Evolutionary conservation across 2,888 invertebrate species (phyloP), one percentile per base, ranked within the genome.

Genomic region (Acanthosepion esculentum): DNA sequence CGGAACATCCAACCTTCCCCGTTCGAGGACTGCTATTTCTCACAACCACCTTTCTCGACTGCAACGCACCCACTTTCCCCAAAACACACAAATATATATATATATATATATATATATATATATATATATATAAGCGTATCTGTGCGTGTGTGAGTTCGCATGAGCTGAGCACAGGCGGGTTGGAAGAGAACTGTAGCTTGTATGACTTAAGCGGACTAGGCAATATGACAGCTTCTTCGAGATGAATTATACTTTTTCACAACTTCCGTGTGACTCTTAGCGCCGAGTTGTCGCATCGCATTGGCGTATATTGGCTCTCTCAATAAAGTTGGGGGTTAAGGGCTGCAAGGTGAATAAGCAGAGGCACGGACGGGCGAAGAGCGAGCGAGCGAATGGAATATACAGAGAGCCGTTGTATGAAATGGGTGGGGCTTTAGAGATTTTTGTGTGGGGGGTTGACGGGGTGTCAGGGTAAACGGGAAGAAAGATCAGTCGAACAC

Each of bases 221-320:
- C 48, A 92, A 92, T 92, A 92, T 92, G 92, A 92, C 92, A 92
- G 92, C 92, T 48, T 92, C 92, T 92, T 92, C 92, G 48, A 23
- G 12, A 20, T 92, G 92, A 92, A 92, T 92, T 48, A 92, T 92
- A 92, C 92, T 92, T 92, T 41, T 92, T 92, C 92, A 48, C 92
- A 48, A 92, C 92, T 92, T 10, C 48, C 50, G 92, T n/a, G 92
- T 48, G 92, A 48, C 48, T 41, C 50, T 92, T 92, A 92, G 92
- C 92, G 92, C 92, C 92, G n/a, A 48, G 48, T 50, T 92, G 92
- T 92, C 92, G 92, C 92, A 92, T 92, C 26, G 48, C 50, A 92
- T 92, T 48, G 48, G 29, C 18, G 50, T 92, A 92, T 41, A 48
- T 92, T n/a, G 78, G 78, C n/a, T n/a, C 78, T 33, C 78, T 78